Percentiles rank a stretch among this genome's conserved stretches.
Evolutionary conservation across 2,888 invertebrate species (phyloP).

Genomic region (Petrolisthes cinctipes): DNA sequence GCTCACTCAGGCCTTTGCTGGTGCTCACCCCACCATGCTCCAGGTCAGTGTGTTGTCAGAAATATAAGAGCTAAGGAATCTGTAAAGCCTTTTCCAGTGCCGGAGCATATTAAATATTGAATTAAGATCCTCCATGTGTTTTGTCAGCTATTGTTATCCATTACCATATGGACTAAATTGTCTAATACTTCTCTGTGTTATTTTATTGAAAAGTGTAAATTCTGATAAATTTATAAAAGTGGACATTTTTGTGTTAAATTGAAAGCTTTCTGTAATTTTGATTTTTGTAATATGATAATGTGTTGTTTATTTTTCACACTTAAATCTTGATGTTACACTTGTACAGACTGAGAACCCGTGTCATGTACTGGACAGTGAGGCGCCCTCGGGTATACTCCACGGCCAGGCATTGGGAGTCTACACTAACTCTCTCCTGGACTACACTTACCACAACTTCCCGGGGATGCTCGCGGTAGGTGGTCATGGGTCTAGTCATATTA

Average conservation of each 20-base stretch:
- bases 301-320: not conserved
- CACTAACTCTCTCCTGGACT: constrained; percentile 67
- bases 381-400: constrained; percentile 62
- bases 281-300: not conserved
- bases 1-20: constrained; percentile 66
- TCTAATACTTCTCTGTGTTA: too few species aligned
- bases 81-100: too few species aligned
- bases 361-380: constrained; percentile 23
- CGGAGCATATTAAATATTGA: too few species aligned
- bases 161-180: too few species aligned
- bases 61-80: too few species aligned
- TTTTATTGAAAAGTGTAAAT: too few species aligned
- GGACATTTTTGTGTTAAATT: not conserved
- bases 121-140: too few species aligned
- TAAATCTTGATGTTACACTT: constrained; percentile 12
- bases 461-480: constrained; percentile 65
- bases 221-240: too few species aligned
- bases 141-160: too few species aligned
- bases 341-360: constrained; percentile 57
- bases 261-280: not conserved
- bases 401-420: constrained; percentile 63
- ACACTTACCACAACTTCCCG: constrained; percentile 65
- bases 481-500: too few species aligned
- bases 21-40: constrained; percentile 66
- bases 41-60: constrained; percentile 38